Evolutionary conservation across 2,797 vertebrate species (phyloP), one percentile per base, ranked within the genome.

Genomic region (Tachyglossus aculeatus): DNA sequence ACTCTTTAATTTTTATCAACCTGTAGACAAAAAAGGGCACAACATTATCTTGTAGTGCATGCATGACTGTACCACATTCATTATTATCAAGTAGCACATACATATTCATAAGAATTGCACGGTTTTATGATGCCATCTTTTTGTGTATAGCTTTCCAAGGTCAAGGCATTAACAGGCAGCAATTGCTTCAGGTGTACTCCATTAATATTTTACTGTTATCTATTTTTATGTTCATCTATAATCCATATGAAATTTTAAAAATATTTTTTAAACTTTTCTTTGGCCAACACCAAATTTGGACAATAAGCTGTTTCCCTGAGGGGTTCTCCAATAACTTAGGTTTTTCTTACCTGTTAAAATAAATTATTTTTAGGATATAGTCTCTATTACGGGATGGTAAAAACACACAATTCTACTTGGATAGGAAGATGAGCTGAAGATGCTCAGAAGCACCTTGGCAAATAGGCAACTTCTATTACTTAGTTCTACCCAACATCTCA

Each of bases 1-100:
- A 99, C 94, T 96, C 98, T 94, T 98, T 99, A 94, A 99, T 99
- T 95, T 99, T 99, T 81, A 94, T 94, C 94, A 96, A 94, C 95
- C 95, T 97, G 92, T 84, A 89, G 88, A 92, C 84, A 94, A 90
- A 90, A 93, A 89, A 92, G 92, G 89, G 85, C 90, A 91, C 89
- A 92, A 90, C 87, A 94, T 94, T 93, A 93, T 93, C 93, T 93
- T 93, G 93, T 93, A 93, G 89, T 87, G 89, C 90, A 94, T 93
- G 93, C 93, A 94, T 95, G 93, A 92, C 92, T 92, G 88, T 90
- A 87, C 88, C 88, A 92, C 90, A 90, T 94, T 94, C 93, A 92
- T 94, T 93, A 93, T 94, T 90, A 94, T 94, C 91, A 92, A 76
- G 88, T 90, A 86, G 90, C 87, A 83, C 89, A 94, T 96, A 93